A percentile compares a stretch with the other conserved stretches of the same genome.
Evolutionary conservation across 2,888 invertebrate genomes (phyloP).

Genomic region (Lasius fuliginosus): DNA sequence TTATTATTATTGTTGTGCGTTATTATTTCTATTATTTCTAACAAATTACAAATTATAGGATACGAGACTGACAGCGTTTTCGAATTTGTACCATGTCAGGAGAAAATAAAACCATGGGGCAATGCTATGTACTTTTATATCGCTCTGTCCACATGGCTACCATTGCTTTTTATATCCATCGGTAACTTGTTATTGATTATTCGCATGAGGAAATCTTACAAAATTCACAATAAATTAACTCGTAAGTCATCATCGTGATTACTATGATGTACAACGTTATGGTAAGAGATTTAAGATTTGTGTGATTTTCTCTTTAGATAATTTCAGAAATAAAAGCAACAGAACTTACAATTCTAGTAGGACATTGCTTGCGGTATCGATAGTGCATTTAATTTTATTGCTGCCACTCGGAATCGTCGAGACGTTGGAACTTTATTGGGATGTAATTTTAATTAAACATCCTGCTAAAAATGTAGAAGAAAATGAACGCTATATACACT

Average conservation of each 20-base stretch:
- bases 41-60: constrained; percentile 73
- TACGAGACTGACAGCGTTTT: constrained; percentile 85
- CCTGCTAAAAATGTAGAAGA: constrained; percentile 68
- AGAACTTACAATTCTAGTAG: constrained; percentile 79
- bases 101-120: constrained; percentile 81
- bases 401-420: constrained; percentile 84
- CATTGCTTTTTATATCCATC: constrained; percentile 82
- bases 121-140: constrained; percentile 83
- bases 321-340: constrained; percentile 72
- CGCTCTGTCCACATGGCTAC: constrained; percentile 84
- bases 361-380: constrained; percentile 83
- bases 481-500: constrained; percentile 79
- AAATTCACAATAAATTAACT: constrained; percentile 77
- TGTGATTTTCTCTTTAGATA: constrained; percentile 66
- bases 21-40: not conserved
- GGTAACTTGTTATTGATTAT: constrained; percentile 83
- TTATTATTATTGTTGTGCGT: not conserved
- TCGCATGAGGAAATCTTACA: constrained; percentile 78
- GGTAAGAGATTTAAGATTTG: not conserved
- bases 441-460: constrained; percentile 77
- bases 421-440: constrained; percentile 84
- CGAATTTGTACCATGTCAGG: constrained; percentile 82
- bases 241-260: constrained; percentile 70
- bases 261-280: not conserved
- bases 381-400: constrained; percentile 83